Conservation (phyloP, 23 tunicate genomes). For the Aplidium turbinatum region DNA sequence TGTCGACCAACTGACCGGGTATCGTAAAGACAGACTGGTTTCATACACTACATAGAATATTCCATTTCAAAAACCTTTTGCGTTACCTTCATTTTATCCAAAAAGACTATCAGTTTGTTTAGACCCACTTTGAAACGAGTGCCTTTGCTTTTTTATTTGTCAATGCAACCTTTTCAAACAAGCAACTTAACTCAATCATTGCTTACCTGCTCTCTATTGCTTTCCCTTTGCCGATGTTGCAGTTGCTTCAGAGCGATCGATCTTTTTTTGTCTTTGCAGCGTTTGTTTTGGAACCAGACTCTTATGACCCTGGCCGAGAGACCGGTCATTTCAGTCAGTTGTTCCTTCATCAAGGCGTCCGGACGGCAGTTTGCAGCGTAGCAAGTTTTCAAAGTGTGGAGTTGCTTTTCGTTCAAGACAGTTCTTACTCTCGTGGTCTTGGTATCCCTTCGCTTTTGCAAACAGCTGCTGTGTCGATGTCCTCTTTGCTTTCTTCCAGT, state of each 20-base stretch:
- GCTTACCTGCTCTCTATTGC: conserved; percentile 71
- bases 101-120: no score
- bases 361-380: conserved; percentile 95
- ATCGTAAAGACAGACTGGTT: no score
- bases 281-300: conserved; percentile 97
- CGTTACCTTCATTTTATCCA: no score
- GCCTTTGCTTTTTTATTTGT: no score
- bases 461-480: conserved; percentile 19
- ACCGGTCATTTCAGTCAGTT: conserved; percentile 95
- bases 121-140: no score
- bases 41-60: no score
- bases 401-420: conserved; percentile 93
- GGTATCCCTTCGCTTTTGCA: conserved; percentile 49
- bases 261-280: conserved; percentile 95
- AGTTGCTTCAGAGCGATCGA: conserved; percentile 86
- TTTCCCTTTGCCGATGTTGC: conserved; percentile 82
- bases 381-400: conserved; percentile 82
- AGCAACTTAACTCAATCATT: not conserved
- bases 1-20: no score
- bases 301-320: conserved; percentile 87
- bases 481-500: not conserved
- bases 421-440: conserved; percentile 95
- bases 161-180: no score
- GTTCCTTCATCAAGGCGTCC: conserved; percentile 98
- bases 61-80: no score